Conservation (phyloP, 2,797 vertebrate species). For the Odontamblyopus lacepedii region DNA sequence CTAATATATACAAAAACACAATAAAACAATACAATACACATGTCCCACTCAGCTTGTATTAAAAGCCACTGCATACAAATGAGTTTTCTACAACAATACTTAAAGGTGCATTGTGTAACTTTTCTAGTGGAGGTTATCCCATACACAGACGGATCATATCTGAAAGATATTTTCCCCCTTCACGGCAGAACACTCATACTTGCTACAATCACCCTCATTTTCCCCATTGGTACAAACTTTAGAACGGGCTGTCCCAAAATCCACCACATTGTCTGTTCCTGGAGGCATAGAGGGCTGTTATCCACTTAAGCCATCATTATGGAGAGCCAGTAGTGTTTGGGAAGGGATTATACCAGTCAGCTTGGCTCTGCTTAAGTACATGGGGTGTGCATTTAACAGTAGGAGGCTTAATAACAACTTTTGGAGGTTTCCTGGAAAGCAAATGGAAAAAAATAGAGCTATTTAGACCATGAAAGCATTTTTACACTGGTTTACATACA, state of each 20-base stretch:
- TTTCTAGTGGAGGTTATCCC: too few relatives aligned
- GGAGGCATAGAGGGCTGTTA: neutral
- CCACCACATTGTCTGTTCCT: slow-evolving; percentile 17
- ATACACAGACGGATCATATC: too few relatives aligned
- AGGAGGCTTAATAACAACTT: neutral
- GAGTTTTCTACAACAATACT: too few relatives aligned
- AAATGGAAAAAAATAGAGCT: neutral
- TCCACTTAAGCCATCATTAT: slow-evolving; percentile 3
- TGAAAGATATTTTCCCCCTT: too few relatives aligned
- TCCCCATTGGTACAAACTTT: neutral
- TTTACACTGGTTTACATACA: neutral
- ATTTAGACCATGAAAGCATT: neutral
- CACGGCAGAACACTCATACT: too few relatives aligned
- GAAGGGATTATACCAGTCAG: slow-evolving; percentile 6
- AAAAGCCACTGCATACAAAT: too few relatives aligned
- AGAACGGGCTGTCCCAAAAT: neutral
- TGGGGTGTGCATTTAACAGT: slow-evolving; percentile 6
- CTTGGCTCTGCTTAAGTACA: neutral
- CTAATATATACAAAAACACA: too few relatives aligned
- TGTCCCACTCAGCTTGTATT: too few relatives aligned
- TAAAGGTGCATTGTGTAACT: too few relatives aligned
- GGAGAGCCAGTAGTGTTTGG: neutral
- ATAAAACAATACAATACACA: too few relatives aligned
- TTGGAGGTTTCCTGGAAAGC: neutral
- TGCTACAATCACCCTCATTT: too few relatives aligned